Conservation (phyloP, 2,888 invertebrate species). For the Acanthococcus lagerstroemiae region DNA sequence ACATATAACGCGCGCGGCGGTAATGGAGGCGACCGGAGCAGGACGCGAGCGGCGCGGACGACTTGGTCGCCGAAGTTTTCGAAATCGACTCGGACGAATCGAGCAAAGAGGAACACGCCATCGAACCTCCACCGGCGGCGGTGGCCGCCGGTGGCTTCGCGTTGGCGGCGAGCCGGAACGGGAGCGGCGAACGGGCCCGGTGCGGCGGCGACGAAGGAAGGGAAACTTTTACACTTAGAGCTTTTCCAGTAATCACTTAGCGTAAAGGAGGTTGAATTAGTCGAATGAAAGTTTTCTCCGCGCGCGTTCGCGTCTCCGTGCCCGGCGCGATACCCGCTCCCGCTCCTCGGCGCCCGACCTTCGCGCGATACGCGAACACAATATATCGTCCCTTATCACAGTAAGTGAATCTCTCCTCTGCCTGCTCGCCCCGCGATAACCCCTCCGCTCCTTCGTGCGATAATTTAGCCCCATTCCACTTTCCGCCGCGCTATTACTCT, state of each 20-base stretch:
- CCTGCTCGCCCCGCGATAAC: too few species aligned
- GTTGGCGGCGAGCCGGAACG: too few species aligned
- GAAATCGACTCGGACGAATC: conserved; percentile 16
- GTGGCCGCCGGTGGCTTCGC: too few species aligned
- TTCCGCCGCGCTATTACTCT: conserved; percentile 3
- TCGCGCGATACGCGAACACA: conserved; percentile 5
- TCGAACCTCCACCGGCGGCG: too few species aligned
- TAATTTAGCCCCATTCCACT: conserved; percentile 19
- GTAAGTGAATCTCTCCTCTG: conserved; percentile 16
- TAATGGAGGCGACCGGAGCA: too few species aligned
- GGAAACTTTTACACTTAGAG: conserved; percentile 24
- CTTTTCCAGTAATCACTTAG: conserved; percentile 27
- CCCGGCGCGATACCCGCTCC: too few species aligned
- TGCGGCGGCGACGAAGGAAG: too few species aligned
- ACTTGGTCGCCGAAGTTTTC: conserved; percentile 20
- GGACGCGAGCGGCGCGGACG: conserved; percentile 9
- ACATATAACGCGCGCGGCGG: conserved; percentile 6
- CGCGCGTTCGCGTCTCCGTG: conserved; percentile 3
- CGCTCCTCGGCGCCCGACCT: neutral
- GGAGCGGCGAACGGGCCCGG: too few species aligned
- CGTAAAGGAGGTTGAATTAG: conserved; percentile 27
- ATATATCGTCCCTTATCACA: conserved; percentile 15
- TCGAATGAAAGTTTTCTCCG: conserved; percentile 27
- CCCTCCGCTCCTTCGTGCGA: neutral
- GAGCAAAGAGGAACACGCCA: conserved; percentile 4